phyloP scores from a whole-genome alignment of 2,888 invertebrate genomes.

The Drosophila quasianomalipes region DNA sequence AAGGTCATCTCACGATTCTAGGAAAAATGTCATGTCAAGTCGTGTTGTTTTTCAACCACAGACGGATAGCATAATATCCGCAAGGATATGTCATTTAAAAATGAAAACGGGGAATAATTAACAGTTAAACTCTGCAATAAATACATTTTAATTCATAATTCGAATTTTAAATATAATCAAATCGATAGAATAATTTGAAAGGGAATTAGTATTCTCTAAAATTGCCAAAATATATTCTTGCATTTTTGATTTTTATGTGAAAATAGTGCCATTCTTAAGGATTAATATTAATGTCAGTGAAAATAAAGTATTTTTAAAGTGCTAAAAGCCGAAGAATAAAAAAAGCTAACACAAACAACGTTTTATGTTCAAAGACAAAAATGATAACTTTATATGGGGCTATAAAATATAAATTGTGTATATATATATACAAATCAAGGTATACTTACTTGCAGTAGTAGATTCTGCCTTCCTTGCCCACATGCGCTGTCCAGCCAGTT shows the following conservation, averaged over 20 bases:
- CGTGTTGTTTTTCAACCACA: not conserved
- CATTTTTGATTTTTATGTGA: not conserved
- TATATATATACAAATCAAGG: not conserved
- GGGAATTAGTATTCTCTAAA: not conserved
- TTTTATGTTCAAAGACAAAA: not conserved
- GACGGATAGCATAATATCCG: not conserved
- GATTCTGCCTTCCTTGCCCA: constrained; percentile 91
- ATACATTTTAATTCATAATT: not conserved
- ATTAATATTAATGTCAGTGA: not conserved
- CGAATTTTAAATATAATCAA: not conserved
- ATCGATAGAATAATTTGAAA: not conserved
- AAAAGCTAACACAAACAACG: not conserved
- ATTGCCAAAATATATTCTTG: not conserved
- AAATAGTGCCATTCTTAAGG: not conserved
- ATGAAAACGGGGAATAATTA: not conserved
- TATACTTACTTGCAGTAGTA: constrained; percentile 96
- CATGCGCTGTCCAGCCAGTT: constrained; percentile 92
- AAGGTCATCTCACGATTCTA: not conserved
- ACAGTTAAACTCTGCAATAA: not conserved
- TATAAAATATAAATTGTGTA: not conserved
- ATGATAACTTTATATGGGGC: not conserved
- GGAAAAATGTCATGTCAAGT: too few species aligned
- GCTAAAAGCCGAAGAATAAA: not conserved
- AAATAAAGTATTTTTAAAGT: not conserved
- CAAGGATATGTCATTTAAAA: not conserved